Evolutionary conservation across 2,113 vertebrate genomes (phyloP).

Genomic region (Merops nubicus): DNA sequence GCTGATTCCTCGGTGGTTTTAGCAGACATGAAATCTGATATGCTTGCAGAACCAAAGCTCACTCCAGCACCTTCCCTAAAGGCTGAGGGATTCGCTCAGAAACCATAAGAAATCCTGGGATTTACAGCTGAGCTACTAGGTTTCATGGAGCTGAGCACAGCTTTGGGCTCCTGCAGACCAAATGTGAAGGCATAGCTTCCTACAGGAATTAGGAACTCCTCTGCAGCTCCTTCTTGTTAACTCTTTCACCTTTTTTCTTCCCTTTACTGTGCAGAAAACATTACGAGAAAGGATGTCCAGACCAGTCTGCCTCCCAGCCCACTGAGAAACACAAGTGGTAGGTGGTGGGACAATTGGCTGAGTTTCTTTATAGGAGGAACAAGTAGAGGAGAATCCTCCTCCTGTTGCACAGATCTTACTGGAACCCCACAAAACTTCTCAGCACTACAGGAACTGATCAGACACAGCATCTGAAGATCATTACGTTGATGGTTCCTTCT

Average conservation of each 20-base stretch:
- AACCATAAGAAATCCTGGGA: neutral
- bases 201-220: neutral
- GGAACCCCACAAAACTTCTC: neutral
- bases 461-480: neutral
- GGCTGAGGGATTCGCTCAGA: neutral
- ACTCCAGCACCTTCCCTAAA: neutral
- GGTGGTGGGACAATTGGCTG: neutral
- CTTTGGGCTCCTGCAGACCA: neutral
- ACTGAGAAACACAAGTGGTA: neutral
- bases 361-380: neutral
- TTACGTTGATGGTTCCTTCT: neutral
- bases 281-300: neutral
- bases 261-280: neutral
- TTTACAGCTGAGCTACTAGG: neutral
- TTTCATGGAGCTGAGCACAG: neutral
- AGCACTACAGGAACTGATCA: neutral
- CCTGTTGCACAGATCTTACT: rapidly evolving
- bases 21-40: neutral
- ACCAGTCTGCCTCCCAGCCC: neutral
- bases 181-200: no score
- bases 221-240: neutral
- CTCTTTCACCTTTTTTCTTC: neutral
- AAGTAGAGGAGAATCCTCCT: neutral
- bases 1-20: neutral
- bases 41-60: neutral